These are phyloP conservation scores for Teinopalpus imperialis DNA, from an alignment of 2,888 invertebrate species.

Conservation along the genomic window DNA sequence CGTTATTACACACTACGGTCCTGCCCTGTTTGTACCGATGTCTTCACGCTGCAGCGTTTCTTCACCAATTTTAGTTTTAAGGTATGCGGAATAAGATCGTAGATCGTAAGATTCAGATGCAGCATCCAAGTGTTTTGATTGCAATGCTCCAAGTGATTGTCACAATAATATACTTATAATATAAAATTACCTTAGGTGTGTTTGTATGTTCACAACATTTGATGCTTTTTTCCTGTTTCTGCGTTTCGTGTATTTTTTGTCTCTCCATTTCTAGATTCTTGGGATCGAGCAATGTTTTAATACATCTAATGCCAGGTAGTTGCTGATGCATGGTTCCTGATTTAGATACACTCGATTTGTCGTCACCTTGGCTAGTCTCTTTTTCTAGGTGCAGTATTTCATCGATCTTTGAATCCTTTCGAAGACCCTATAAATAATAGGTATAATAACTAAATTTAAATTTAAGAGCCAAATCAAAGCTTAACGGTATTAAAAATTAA, in stretches of 20 bases:
- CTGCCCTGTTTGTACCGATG: too few relatives aligned
- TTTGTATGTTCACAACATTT: conserved; percentile 23
- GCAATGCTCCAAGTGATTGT: too few relatives aligned
- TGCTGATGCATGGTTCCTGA: conserved; percentile 23
- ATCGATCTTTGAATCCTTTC: conserved; percentile 13
- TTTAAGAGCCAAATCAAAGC: too few relatives aligned
- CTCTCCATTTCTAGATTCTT: conserved; percentile 20
- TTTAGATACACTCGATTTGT: conserved; percentile 7
- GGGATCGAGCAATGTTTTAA: conserved; percentile 21
- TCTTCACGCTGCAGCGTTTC: too few relatives aligned
- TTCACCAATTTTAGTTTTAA: too few relatives aligned
- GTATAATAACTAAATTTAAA: too few relatives aligned
- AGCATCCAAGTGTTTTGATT: too few relatives aligned
- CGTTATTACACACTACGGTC: too few relatives aligned
- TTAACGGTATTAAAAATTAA: too few relatives aligned
- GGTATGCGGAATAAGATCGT: too few relatives aligned
- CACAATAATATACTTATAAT: not conserved
- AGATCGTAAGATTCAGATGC: too few relatives aligned
- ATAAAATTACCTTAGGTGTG: conserved; percentile 19
- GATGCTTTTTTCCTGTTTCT: conserved; percentile 25
- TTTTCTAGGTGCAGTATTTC: conserved; percentile 26
- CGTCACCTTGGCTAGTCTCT: conserved; percentile 31
- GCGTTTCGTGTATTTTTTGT: conserved; percentile 26
- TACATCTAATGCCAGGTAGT: conserved; percentile 16
- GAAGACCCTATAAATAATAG: conserved; percentile 26